A percentile compares a stretch with the other conserved stretches of the same genome.
phyloP scores from a whole-genome alignment of 2,797 vertebrate genomes.

The Tachyglossus aculeatus region DNA sequence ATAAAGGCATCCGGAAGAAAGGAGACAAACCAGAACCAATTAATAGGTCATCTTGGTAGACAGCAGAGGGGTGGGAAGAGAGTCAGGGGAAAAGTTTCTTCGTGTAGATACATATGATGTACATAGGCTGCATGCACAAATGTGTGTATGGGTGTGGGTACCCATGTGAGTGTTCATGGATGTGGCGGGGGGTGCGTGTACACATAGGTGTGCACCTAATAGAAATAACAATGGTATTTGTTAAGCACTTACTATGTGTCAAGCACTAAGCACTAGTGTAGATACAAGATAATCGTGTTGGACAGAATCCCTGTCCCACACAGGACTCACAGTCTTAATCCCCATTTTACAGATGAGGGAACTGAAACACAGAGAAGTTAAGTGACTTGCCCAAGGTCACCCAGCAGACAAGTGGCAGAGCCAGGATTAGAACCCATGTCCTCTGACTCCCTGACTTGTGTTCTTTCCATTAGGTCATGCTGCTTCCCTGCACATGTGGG shows the following conservation, averaged over 20 bases:
- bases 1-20: background rate
- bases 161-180: too few species aligned
- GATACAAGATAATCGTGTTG: background rate
- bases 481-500: background rate
- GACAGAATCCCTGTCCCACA: background rate
- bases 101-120: too few species aligned
- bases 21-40: background rate
- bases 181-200: too few species aligned
- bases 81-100: too few species aligned
- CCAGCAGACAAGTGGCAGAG: rapidly evolving
- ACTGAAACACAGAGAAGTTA: background rate
- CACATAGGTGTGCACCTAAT: too few species aligned
- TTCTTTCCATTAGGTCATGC: background rate
- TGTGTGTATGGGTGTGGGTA: too few species aligned
- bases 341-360: background rate
- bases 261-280: background rate
- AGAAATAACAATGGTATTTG: background rate
- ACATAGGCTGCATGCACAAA: too few species aligned
- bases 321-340: background rate
- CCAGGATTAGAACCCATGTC: too few species aligned
- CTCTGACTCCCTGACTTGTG: too few species aligned
- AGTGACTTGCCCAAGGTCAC: rapidly evolving
- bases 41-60: background rate
- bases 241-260: background rate
- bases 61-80: background rate